A percentile compares a stretch with the other conserved stretches of the same genome.
These are phyloP conservation scores for Meteorus cinctellus DNA, from an alignment of 2,888 invertebrate genomes.

Conservation along the genomic window DNA sequence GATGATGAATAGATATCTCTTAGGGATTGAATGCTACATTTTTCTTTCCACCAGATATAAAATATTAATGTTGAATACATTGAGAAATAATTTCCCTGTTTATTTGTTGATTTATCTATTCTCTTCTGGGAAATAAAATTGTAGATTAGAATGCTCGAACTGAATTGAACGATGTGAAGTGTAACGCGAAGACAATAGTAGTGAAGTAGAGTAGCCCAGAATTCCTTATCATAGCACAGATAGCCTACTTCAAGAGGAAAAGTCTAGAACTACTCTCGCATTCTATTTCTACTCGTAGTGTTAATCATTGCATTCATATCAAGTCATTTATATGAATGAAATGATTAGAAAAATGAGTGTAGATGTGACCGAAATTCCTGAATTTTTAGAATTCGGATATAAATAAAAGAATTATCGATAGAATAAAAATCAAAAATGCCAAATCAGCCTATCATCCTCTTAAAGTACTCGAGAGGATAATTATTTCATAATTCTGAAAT, in stretches of 20 bases:
- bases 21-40: neutral
- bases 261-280: constrained; percentile 31
- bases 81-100: neutral
- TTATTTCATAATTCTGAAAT: too few relatives aligned
- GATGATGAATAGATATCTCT: neutral
- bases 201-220: constrained; percentile 41
- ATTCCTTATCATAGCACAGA: constrained; percentile 60
- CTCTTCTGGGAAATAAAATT: neutral
- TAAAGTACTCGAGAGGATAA: too few relatives aligned
- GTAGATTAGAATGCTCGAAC: neutral
- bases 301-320: neutral
- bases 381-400: too few relatives aligned
- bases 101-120: neutral
- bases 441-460: too few relatives aligned
- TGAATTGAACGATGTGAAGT: neutral
- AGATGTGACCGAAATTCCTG: too few relatives aligned
- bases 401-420: too few relatives aligned
- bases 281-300: neutral
- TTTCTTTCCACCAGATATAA: neutral
- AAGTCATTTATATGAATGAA: neutral
- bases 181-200: constrained; percentile 20
- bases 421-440: too few relatives aligned
- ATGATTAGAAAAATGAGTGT: too few relatives aligned
- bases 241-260: constrained; percentile 56
- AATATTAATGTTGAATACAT: neutral